Conservation (phyloP, 1,140 invertebrate species). For the Octopus bimaculoides region DNA sequence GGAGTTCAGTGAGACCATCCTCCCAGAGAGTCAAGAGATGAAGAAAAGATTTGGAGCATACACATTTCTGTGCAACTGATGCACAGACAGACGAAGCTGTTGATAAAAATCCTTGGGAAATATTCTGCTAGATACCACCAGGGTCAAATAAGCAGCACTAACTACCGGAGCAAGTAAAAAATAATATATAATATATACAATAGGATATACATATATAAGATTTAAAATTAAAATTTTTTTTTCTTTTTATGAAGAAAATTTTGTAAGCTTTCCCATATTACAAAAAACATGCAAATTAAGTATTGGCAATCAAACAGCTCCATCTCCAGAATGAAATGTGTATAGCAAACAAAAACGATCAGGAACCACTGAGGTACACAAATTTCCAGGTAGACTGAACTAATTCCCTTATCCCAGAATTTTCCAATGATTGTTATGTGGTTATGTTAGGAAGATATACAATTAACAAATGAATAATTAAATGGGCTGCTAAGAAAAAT, state of each 20-base stretch:
- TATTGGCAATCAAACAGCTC: neutral
- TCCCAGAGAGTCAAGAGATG: neutral
- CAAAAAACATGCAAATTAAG: neutral
- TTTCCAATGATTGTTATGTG: too few relatives aligned
- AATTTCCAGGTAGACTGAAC: neutral
- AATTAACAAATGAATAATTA: too few relatives aligned
- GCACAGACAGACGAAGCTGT: neutral
- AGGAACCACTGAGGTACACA: neutral
- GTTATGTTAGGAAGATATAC: too few relatives aligned
- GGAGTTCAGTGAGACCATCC: neutral
- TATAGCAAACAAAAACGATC: neutral
- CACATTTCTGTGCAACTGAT: slow-evolving; percentile 4
- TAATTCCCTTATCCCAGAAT: too few relatives aligned
- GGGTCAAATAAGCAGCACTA: slow-evolving; percentile 5
- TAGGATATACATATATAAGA: neutral
- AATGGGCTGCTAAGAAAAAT: too few relatives aligned
- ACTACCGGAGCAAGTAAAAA: slow-evolving; percentile 4
- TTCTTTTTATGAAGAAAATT: neutral
- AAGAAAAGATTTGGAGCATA: neutral
- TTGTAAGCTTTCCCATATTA: neutral
- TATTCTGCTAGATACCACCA: neutral
- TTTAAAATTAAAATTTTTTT: neutral
- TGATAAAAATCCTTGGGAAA: neutral
- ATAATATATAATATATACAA: neutral
- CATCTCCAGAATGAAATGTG: slow-evolving; percentile 8